Conservation (phyloP, 2,797 vertebrate genomes). For the Clarias platycephalus region DNA sequence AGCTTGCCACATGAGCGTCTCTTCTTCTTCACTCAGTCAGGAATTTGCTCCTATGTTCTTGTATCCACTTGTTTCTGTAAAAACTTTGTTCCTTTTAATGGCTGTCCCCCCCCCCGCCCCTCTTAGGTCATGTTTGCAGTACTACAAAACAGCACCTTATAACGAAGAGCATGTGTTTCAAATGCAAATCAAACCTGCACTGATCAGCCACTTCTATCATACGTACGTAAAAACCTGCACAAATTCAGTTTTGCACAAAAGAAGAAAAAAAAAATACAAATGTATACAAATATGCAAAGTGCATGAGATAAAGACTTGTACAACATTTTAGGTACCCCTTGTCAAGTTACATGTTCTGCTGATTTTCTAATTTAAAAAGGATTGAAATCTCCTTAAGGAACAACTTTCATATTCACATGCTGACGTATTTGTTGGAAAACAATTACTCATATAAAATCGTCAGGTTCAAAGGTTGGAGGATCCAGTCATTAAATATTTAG, state of each 20-base stretch:
- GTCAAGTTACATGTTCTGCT: not conserved
- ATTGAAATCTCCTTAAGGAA: not conserved
- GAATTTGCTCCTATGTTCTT: not conserved
- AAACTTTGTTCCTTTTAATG: not conserved
- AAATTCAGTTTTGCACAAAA: not conserved
- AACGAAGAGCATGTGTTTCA: conserved; percentile 88
- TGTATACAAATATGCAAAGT: no score
- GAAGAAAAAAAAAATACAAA: not conserved
- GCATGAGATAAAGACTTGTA: not conserved
- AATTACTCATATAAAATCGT: not conserved
- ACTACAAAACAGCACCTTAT: conserved; percentile 85
- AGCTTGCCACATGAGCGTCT: conserved; percentile 86
- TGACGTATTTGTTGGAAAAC: not conserved
- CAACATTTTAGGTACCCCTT: not conserved
- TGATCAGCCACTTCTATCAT: conserved; percentile 87
- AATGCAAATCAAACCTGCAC: conserved; percentile 82
- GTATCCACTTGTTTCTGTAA: not conserved
- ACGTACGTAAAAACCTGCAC: conserved; percentile 71
- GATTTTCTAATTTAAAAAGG: not conserved
- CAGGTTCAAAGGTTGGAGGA: not conserved
- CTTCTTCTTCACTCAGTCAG: conserved; percentile 90
- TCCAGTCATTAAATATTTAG: not conserved
- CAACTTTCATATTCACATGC: not conserved
- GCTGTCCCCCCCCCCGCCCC: no score
- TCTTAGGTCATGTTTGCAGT: conserved; percentile 86